Base-by-base conservation (phyloP, 2,113 vertebrate species). In the Syngnathus scovelli region DNA sequence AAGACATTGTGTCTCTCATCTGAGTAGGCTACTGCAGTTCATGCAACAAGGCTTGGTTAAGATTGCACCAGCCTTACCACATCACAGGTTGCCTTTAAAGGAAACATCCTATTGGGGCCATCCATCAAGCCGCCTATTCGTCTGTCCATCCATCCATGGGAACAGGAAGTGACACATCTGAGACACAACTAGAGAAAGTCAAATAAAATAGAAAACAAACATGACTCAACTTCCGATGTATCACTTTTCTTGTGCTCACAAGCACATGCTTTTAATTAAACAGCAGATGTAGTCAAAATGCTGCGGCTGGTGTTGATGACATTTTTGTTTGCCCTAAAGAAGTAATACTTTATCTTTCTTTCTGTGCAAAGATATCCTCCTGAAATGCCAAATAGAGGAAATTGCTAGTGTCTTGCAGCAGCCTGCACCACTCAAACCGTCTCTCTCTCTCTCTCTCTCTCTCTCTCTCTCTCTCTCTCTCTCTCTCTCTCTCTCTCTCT, bases 401-500 rank as follows among this genome's bases (percentile, higher is more conserved):
- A 73, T 72, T 62, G 54, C 49, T 48, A 59, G 72, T 62, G 73
- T 71, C 61, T 65, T 72, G 70, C 71, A 79, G 68, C 69, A 74
- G 64, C 73, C 66, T 64, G 73, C 48, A 23, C 49, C 36, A 73
- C 73, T 66, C 64, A 46, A 71, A 33, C 27, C 27, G 27, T 33
- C 60, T 78, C 76, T 67, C 64, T 78, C 67, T 23, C 23, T 41
- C 39, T 41, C 39, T 41, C 39, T 41, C 67, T 71, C 71, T 72
- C 51, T 72, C 56, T 78, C 73, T 68, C 64, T 78, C 5, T 67
- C 39, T 41, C 3, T 41, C 62, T 75, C 66, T 75, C 71, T 78
- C 54, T 64, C 74, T 69, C 83, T 78, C 43, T 46, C 63, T 79
- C 75, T 67, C 66, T 77, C 70, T 46, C 64, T 75, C 66, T 75